phyloP scores from a whole-genome alignment of 2,888 invertebrate genomes.

The Eristalis intricaria region DNA sequence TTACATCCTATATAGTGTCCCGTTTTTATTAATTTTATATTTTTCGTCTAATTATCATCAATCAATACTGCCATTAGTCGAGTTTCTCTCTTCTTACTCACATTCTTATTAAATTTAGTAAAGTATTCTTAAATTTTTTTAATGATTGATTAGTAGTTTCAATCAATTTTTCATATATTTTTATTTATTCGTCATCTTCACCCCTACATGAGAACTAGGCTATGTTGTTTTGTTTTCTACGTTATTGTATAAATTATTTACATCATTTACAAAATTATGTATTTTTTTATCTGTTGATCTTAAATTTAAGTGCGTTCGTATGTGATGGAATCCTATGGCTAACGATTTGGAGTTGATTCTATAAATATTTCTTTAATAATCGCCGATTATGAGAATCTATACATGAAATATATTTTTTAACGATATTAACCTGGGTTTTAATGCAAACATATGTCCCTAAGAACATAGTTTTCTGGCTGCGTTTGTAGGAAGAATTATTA shows the following conservation, averaged over 20 bases:
- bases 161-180: conserved; percentile 28
- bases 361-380: conserved; percentile 26
- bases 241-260: conserved; percentile 65
- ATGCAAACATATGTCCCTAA: conserved; percentile 27
- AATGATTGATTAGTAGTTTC: conserved; percentile 57
- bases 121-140: conserved; percentile 38
- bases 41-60: conserved; percentile 27
- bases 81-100: conserved; percentile 31
- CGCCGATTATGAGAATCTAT: conserved; percentile 43
- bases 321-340: conserved; percentile 45
- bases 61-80: conserved; percentile 43
- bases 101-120: conserved; percentile 34
- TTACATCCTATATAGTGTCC: conserved; percentile 40
- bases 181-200: conserved; percentile 18
- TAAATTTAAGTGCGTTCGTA: conserved; percentile 16
- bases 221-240: not conserved
- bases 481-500: conserved; percentile 56
- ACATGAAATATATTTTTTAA: conserved; percentile 36
- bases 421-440: conserved; percentile 26
- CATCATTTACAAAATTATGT: conserved; percentile 63
- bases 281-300: conserved; percentile 8
- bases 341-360: conserved; percentile 4
- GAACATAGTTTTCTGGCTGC: conserved; percentile 33
- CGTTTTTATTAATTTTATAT: conserved; percentile 41
- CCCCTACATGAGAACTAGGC: conserved; percentile 37